Percentiles rank a stretch among this genome's conserved stretches.
These are phyloP conservation scores for Drosophila sucinea DNA, from an alignment of 1,140 invertebrate genomes.

Conservation along the genomic window DNA sequence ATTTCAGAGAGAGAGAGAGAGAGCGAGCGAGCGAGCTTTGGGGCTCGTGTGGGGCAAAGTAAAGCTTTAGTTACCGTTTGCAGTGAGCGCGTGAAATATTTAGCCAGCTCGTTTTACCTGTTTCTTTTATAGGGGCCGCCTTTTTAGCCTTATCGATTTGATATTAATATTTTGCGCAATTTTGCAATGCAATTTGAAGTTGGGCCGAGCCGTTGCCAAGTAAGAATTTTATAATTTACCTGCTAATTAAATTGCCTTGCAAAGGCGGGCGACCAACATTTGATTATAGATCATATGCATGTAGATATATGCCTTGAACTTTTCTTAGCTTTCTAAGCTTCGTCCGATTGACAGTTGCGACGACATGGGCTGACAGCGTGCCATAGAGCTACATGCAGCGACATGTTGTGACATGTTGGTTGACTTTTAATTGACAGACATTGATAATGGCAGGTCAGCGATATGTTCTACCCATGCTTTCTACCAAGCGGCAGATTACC, in stretches of 20 bases:
- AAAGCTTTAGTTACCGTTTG: slow-evolving; percentile 74
- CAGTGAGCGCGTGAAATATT: slow-evolving; percentile 33
- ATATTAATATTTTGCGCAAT: slow-evolving; percentile 69
- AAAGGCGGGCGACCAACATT: slow-evolving; percentile 44
- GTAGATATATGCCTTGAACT: slow-evolving; percentile 16
- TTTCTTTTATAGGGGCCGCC: slow-evolving; percentile 47
- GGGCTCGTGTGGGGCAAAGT: neutral
- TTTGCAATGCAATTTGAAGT: slow-evolving; percentile 54
- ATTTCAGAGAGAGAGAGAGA: neutral
- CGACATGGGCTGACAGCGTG: slow-evolving; percentile 66
- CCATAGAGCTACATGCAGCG: slow-evolving; percentile 48
- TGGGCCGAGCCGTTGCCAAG: slow-evolving; percentile 36
- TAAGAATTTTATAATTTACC: slow-evolving; percentile 57
- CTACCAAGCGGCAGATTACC: slow-evolving; percentile 22
- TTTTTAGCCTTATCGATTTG: slow-evolving; percentile 74
- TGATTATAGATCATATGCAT: slow-evolving; percentile 50
- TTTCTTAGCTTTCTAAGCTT: slow-evolving; percentile 39
- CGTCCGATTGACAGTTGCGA: slow-evolving; percentile 47
- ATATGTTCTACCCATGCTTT: slow-evolving; percentile 55
- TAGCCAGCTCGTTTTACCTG: slow-evolving; percentile 73
- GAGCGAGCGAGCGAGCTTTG: slow-evolving; percentile 28
- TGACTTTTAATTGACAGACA: slow-evolving; percentile 70
- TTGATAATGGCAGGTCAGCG: slow-evolving; percentile 60
- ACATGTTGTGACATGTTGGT: slow-evolving; percentile 59
- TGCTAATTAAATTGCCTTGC: slow-evolving; percentile 65